Evolutionary conservation across 2,113 vertebrate genomes (phyloP).

Genomic region (Protobothrops mucrosquamatus): DNA sequence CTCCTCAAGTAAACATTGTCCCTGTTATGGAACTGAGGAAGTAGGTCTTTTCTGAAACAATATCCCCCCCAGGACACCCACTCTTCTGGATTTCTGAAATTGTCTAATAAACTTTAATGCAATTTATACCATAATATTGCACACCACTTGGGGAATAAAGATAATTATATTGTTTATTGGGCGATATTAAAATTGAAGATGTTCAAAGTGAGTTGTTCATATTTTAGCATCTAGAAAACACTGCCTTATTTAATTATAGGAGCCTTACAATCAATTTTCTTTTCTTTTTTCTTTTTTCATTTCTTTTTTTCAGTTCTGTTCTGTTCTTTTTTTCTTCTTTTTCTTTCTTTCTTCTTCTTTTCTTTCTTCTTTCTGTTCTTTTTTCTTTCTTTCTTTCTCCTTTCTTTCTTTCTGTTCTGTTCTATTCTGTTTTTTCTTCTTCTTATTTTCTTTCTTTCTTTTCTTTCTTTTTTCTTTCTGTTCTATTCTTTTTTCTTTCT

Average conservation of each 20-base stretch:
- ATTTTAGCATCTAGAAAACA: background rate
- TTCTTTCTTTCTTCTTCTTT: no score
- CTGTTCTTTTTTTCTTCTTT: no score
- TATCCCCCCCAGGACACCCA: background rate
- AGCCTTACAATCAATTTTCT: background rate
- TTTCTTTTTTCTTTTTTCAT: no score
- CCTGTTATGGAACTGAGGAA: background rate
- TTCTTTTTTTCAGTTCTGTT: no score
- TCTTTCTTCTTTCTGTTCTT: no score
- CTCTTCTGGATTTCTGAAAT: background rate
- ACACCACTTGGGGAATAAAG: background rate
- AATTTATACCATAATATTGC: background rate
- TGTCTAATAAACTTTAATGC: background rate
- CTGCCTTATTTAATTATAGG: background rate
- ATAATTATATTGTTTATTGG: background rate
- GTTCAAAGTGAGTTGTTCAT: background rate
- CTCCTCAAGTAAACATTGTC: background rate
- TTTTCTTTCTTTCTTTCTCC: no score
- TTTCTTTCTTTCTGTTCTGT: no score
- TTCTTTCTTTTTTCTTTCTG: no score
- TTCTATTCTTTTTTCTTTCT: no score
- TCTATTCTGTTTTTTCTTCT: no score
- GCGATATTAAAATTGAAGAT: background rate
- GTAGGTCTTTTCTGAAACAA: background rate
- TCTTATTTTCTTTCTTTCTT: no score